Percentiles rank a stretch among this genome's conserved stretches.
Evolutionary conservation across 2,113 vertebrate genomes (phyloP).

Genomic region (Todiramphus chloris): DNA sequence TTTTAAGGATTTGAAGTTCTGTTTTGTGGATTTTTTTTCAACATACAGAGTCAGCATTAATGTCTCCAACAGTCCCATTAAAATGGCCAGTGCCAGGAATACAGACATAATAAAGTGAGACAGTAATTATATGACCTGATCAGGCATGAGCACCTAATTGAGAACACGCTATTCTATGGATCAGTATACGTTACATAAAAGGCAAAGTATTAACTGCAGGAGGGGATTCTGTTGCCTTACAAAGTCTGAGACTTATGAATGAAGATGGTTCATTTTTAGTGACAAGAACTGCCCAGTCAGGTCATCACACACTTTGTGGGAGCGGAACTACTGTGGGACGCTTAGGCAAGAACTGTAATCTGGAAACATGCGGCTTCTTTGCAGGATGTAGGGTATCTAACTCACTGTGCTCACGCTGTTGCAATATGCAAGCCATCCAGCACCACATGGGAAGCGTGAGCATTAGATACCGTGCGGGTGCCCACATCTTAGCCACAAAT

Average conservation of each 20-base stretch:
- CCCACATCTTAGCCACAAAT: neutral
- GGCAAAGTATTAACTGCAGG: neutral
- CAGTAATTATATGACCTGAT: neutral
- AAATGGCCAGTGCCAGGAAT: neutral
- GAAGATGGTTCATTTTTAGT: neutral
- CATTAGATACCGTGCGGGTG: neutral
- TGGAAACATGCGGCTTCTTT: neutral
- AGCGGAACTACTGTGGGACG: neutral
- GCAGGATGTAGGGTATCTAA: neutral
- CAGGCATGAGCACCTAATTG: neutral
- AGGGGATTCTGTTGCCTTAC: neutral
- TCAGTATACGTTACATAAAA: neutral
- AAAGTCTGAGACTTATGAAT: neutral
- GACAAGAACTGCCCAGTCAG: neutral
- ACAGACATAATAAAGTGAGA: neutral
- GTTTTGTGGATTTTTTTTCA: neutral
- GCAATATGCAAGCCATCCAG: neutral
- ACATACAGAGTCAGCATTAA: neutral
- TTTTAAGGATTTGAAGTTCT: neutral
- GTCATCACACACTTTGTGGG: neutral
- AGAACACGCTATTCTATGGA: neutral
- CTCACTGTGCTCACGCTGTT: neutral
- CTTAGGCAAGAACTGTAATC: neutral
- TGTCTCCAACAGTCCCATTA: neutral
- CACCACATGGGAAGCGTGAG: neutral